Base-by-base conservation (phyloP, 2,888 invertebrate species). In the Drosophila recens region DNA sequence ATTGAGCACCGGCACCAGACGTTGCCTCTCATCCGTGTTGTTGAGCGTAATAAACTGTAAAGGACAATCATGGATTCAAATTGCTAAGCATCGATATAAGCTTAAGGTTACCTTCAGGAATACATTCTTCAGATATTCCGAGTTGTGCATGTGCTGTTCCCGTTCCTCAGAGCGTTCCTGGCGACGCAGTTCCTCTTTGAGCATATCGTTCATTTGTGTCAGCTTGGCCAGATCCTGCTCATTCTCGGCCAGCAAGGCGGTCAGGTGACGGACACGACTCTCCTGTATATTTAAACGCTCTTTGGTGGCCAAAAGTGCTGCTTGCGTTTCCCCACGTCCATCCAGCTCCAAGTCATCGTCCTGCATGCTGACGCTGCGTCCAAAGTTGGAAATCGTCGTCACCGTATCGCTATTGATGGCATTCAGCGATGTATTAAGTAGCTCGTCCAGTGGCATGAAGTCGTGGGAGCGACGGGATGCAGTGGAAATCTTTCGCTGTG, bases 41-140 rank as follows among this genome's bases (percentile, higher is more conserved):
- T 95, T 95, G 70, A 98, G 93, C 9, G 97, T 97, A 76, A 98
- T 93, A 93, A 98, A 98, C 98, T 98, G 30, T n/a, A 38, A 17
- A 8, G 11, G 0, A 38, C 15, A 30, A 43, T 0, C n/a, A 51
- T 23, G 23, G 23, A 23, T 23, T 51, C 8, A 36, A 13, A 9
- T n/a, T 23, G 51, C 20, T 11, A 20, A 0, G 4, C 4, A n/a
- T 36, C 8, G 13, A 36, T 9, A 20, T 3, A 9, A 2, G 15
- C 20, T 10, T 9, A 4, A 4, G n/a, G 0, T 49, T 93, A 98
- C 98, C 95, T 98, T 98, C 72, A 98, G 94, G 48, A 98, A 95
- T 64, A 98, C 96, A 93, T 99, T 98, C 93, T 98, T 99, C 89
- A 98, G 94, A 93, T 99, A 99, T 93, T 99, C 98, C 57, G 97